Evolutionary conservation across 2,797 vertebrate genomes (phyloP), one percentile per base, ranked within the genome.

Genomic region (Esox lucius): DNA sequence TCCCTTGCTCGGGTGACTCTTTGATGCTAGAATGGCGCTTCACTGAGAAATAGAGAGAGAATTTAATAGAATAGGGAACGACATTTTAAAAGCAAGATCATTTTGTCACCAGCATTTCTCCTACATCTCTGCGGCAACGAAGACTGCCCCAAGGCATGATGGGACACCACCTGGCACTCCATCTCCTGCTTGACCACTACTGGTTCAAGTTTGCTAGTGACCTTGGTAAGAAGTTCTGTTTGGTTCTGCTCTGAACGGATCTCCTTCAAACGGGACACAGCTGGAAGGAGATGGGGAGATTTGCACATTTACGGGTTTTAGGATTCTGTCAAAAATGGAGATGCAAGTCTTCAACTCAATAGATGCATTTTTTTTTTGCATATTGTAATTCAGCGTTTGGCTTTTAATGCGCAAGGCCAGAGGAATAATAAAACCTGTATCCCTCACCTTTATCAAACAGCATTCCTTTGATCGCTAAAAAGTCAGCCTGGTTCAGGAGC

Each of bases 371-470:
- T 33, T 33, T 33, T n/a, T n/a, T n/a, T n/a, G n/a, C n/a, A n/a
- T n/a, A n/a, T n/a, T n/a, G n/a, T n/a, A n/a, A n/a, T n/a, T n/a
- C n/a, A n/a, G n/a, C n/a, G n/a, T n/a, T n/a, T 31, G 28, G 28
- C 28, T 31, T 28, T 31, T 31, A 31, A 31, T 31, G 28, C 28
- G 31, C 28, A 31, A 31, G 28, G 28, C 28, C 28, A 31, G 28
- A 31, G 31, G 28, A 31, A 31, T 31, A 31, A 31, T 31, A 31
- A 31, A 39, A 39, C 35, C 35, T 39, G 35, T 5, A 39, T 39
- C 64, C n/a, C 56, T 68, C 78, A 85, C 84, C 84, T 79, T 81
- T 68, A n/a, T 85, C 66, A 78, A 74, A 85, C 1, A 56, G 15
- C 73, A 83, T 76, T 12, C 12, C 26, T 71, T 71, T 71, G 66